Evolutionary conservation across 2,888 invertebrate species (phyloP).

Genomic region (Aplocera efformata): DNA sequence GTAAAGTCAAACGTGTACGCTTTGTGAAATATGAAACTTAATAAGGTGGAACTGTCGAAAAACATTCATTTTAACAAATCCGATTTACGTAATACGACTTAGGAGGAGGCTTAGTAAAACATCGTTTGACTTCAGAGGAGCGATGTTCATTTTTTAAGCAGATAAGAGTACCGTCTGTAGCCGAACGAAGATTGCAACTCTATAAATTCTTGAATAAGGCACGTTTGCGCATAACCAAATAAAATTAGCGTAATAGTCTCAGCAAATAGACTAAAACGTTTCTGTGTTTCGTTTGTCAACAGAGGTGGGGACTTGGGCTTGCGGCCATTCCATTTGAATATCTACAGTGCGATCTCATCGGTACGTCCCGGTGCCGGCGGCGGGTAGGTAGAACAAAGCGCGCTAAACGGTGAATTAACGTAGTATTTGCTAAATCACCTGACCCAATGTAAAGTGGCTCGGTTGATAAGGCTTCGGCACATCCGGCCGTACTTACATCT

Average conservation of each 20-base stretch:
- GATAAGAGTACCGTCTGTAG: conserved; percentile 26
- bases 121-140: conserved; percentile 16
- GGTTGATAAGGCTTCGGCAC: conserved; percentile 58
- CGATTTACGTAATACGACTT: conserved; percentile 14
- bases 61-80: conserved; percentile 16
- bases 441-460: conserved; percentile 63
- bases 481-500: conserved; percentile 63
- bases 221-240: conserved; percentile 47
- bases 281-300: conserved; percentile 56
- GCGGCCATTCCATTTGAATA: conserved; percentile 63
- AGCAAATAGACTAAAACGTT: conserved; percentile 52
- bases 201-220: conserved; percentile 35
- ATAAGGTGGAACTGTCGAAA: conserved; percentile 13
- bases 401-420: conserved; percentile 67
- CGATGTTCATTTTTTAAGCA: conserved; percentile 19
- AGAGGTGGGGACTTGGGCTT: conserved; percentile 41
- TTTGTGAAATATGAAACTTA: conserved; percentile 26
- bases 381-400: conserved; percentile 48
- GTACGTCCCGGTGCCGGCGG: conserved; percentile 25
- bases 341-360: conserved; percentile 58
- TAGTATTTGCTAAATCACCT: conserved; percentile 60
- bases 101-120: conserved; percentile 10
- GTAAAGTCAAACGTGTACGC: neutral
- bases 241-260: conserved; percentile 55
- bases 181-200: conserved; percentile 32